A percentile compares a stretch with the other conserved stretches of the same genome.
These are phyloP conservation scores for Tetranychus piercei DNA, from an alignment of 2,888 invertebrate species.

Conservation along the genomic window DNA sequence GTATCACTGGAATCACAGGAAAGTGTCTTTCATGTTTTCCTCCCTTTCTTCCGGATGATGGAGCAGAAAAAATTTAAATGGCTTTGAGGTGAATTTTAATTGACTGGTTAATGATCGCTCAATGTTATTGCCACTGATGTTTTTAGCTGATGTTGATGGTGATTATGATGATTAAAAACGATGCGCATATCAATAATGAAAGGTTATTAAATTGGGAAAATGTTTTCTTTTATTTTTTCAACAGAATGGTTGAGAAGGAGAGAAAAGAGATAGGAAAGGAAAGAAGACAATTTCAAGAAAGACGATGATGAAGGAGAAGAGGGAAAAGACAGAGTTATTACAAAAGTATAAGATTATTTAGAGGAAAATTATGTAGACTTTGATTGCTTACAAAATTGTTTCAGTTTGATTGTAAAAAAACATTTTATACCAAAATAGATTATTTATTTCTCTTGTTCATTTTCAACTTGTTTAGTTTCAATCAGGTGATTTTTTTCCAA, in stretches of 20 bases:
- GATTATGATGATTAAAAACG: neutral
- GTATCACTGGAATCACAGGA: no score
- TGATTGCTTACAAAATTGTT: neutral
- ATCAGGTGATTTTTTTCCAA: neutral
- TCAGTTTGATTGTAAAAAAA: neutral
- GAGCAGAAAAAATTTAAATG: neutral
- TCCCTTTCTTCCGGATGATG: no score
- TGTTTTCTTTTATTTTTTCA: neutral
- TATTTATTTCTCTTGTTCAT: neutral
- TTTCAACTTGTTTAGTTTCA: neutral
- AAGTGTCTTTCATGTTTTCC: no score
- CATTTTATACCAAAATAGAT: neutral
- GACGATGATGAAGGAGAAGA: neutral
- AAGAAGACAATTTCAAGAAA: neutral
- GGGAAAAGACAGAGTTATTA: neutral
- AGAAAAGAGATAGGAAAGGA: neutral
- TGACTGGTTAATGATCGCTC: neutral
- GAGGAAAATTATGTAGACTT: neutral
- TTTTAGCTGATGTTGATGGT: neutral
- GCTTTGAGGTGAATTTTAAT: neutral
- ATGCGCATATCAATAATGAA: neutral
- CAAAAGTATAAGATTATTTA: neutral
- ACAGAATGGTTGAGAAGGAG: neutral
- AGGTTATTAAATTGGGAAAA: neutral
- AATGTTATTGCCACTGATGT: neutral